A percentile compares a stretch with the other conserved stretches of the same genome.
Conservation (phyloP, 2,888 invertebrate species). For the Ophion ventricosus region DNA sequence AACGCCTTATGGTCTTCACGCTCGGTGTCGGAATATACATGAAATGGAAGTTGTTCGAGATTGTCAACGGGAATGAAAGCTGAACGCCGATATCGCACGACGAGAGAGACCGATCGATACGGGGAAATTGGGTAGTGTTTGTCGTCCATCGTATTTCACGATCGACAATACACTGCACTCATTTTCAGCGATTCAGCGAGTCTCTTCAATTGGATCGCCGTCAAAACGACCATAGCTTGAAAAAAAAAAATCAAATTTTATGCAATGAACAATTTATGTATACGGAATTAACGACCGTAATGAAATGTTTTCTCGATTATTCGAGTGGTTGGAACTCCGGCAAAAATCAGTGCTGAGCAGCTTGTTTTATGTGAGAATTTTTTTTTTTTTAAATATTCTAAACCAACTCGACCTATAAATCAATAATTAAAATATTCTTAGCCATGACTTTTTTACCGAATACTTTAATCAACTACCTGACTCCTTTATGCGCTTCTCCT, state of each 20-base stretch:
- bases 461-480: too few species aligned
- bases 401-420: too few species aligned
- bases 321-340: too few species aligned
- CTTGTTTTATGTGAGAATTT: too few species aligned
- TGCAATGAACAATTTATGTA: not conserved
- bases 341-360: too few species aligned
- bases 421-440: too few species aligned
- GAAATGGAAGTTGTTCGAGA: not conserved
- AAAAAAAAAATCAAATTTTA: not conserved
- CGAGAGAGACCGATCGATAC: slow-evolving; percentile 28
- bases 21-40: not conserved
- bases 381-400: too few species aligned
- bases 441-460: too few species aligned
- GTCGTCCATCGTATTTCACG: slow-evolving; percentile 15
- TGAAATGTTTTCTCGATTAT: too few species aligned
- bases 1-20: not conserved
- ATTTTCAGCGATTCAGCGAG: not conserved
- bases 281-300: too few species aligned
- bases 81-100: not conserved
- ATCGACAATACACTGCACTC: not conserved
- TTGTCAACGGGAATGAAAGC: slow-evolving; percentile 3
- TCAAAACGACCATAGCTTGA: not conserved
- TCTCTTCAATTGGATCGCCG: not conserved
- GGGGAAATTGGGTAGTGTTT: slow-evolving; percentile 1
- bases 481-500: too few species aligned